phyloP scores from a whole-genome alignment of 2,888 invertebrate genomes.

The Synanthedon myopaeformis region DNA sequence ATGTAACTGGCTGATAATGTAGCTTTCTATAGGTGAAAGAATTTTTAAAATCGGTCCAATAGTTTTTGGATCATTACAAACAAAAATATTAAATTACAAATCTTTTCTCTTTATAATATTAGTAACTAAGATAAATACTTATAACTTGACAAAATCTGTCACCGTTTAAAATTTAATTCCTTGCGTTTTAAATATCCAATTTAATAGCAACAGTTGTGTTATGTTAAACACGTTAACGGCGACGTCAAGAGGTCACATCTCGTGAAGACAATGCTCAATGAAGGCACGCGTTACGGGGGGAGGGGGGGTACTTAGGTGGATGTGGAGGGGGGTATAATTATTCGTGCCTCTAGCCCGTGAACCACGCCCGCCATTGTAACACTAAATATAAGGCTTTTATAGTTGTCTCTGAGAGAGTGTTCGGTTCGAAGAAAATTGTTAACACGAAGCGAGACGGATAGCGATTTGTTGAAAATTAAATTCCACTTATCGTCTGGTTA shows the following conservation, averaged over 20 bases:
- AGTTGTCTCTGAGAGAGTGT: constrained; percentile 22
- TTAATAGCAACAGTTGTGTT: neutral
- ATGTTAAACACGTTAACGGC: neutral
- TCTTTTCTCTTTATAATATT: too few relatives aligned
- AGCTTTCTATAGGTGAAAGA: too few relatives aligned
- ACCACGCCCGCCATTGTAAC: constrained; percentile 64
- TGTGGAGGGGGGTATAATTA: constrained; percentile 37
- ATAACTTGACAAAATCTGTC: too few relatives aligned
- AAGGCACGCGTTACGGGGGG: constrained; percentile 30
- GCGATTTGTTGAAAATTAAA: too few relatives aligned
- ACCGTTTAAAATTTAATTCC: too few relatives aligned
- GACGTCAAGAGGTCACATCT: constrained; percentile 47
- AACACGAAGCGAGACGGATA: neutral
- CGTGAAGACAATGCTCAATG: constrained; percentile 57
- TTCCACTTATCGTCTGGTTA: too few relatives aligned
- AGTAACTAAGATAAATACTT: too few relatives aligned
- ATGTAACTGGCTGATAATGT: too few relatives aligned
- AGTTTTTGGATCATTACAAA: too few relatives aligned
- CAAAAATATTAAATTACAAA: too few relatives aligned
- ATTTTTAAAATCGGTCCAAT: too few relatives aligned
- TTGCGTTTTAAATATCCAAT: too few relatives aligned
- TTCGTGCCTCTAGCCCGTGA: constrained; percentile 45
- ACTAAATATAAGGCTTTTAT: constrained; percentile 44
- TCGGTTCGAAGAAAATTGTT: constrained; percentile 4
- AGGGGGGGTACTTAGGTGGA: constrained; percentile 8